Base-by-base conservation (phyloP, 1,140 invertebrate genomes). In the Drosophila fuyamai region DNA sequence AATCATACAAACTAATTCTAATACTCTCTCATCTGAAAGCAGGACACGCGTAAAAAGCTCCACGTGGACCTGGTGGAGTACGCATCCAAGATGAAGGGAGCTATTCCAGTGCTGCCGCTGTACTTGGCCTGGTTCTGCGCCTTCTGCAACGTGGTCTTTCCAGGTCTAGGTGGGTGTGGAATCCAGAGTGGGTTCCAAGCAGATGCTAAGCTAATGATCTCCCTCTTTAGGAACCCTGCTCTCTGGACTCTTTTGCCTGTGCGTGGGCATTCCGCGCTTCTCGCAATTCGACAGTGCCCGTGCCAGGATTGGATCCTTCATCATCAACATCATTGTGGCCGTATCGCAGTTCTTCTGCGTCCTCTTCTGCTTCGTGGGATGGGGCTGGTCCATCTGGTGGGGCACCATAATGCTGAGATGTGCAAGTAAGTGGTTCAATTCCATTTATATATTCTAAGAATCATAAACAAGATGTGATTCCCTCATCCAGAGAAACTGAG, bases 381-480 rank as follows among this genome's bases (percentile, higher is more conserved):
- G 98, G 98, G 98, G 98, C 70, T 99, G 98, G 98, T 98, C 97
- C 35, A 96, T 99, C 56, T 98, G 97, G 94, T 99, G 98, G 98
- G 98, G 98, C 16, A 95, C 98, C 61, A 97, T 97, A 75, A 97
- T 98, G 95, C 92, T 97, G 12, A 95, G 94, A 88, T 93, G 96
- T 92, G 95, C 96, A 79, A 94, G 95, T 96, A 91, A 94, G 95
- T 47, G n/a, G n/a, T n/a, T n/a, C n/a, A n/a, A n/a, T n/a, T n/a
- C n/a, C n/a, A n/a, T n/a, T n/a, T n/a, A n/a, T n/a, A n/a, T n/a
- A n/a, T n/a, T n/a, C n/a, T n/a, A n/a, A n/a, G n/a, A n/a, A n/a
- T n/a, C n/a, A n/a, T n/a, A n/a, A 23, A 12, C 10, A 23, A 3
- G 0, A 6, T 44, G 1, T 40, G 0, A 0, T 4, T 32, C 48